Percentiles rank a stretch among this genome's conserved stretches.
Conservation (phyloP, 2,113 vertebrate genomes). For the Paedocypris sp. region DNA sequence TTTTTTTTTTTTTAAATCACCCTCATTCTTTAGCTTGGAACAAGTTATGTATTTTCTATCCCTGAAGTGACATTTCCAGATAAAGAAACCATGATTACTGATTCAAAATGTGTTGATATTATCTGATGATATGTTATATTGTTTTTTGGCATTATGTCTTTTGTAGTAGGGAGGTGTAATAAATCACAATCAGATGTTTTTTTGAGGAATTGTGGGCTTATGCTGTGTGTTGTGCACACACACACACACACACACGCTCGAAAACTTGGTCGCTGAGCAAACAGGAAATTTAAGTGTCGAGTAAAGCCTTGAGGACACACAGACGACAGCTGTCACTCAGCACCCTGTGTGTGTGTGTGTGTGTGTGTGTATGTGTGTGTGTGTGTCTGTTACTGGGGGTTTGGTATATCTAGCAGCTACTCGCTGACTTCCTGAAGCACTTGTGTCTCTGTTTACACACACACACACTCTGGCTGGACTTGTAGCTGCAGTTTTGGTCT, state of each 20-base stretch:
- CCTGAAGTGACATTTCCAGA: too few relatives aligned
- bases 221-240: neutral
- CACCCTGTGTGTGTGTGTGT: conserved; percentile 11
- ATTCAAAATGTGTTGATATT: too few relatives aligned
- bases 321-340: conserved; percentile 24
- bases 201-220: neutral
- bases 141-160: too few relatives aligned
- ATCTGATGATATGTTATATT: too few relatives aligned
- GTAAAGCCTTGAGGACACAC: conserved; percentile 14
- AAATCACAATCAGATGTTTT: neutral
- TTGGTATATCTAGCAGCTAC: conserved; percentile 8
- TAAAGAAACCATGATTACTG: too few relatives aligned
- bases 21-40: too few relatives aligned
- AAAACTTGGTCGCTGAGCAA: conserved; percentile 19
- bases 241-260: conserved; percentile 16
- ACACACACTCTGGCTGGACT: conserved; percentile 35
- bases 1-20: too few relatives aligned
- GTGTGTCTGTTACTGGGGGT: conserved; percentile 13
- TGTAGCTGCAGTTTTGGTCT: conserved; percentile 61
- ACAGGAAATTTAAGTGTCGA: conserved; percentile 31
- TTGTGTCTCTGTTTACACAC: conserved; percentile 8
- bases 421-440: conserved; percentile 6
- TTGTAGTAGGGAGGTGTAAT: too few relatives aligned
- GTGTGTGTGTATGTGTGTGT: conserved; percentile 13
- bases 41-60: too few relatives aligned